phyloP scores from a whole-genome alignment of 2,797 vertebrate species.

The Todus mexicanus region DNA sequence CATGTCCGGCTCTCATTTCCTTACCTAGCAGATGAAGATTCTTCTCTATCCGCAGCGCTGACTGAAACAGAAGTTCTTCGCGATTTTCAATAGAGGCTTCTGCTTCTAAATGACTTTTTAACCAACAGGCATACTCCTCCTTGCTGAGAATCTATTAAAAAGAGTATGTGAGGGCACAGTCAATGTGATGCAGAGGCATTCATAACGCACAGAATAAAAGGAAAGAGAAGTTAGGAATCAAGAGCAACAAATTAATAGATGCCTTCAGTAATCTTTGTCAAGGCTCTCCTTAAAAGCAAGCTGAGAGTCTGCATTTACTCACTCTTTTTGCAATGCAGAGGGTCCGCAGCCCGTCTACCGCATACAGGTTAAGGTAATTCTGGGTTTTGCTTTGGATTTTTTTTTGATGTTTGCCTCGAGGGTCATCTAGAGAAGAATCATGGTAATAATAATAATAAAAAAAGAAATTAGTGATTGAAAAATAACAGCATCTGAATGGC shows the following conservation, averaged over 20 bases:
- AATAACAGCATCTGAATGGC: background rate
- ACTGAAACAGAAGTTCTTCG: conserved; percentile 92
- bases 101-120: conserved; percentile 90
- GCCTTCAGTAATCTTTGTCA: conserved; percentile 9
- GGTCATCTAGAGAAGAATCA: conserved; percentile 79
- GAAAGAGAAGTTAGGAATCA: background rate
- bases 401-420: conserved; percentile 87
- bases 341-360: conserved; percentile 91
- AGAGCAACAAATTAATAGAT: conserved; percentile 17
- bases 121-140: conserved; percentile 92
- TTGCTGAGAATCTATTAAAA: conserved; percentile 84
- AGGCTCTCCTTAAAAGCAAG: background rate
- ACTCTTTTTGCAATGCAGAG: conserved; percentile 98
- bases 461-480: background rate
- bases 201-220: background rate
- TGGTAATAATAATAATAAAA: conserved; percentile 6
- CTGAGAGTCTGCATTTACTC: conserved; percentile 41
- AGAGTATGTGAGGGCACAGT: conserved; percentile 16
- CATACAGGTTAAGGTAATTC: conserved; percentile 92
- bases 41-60: conserved; percentile 88
- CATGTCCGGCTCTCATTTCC: background rate
- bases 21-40: conserved; percentile 94
- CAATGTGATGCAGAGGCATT: background rate
- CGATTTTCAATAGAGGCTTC: conserved; percentile 91
- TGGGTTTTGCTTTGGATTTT: conserved; percentile 92